These are phyloP conservation scores for Rhinella marina DNA, from an alignment of 2,797 vertebrate genomes.

Conservation along the genomic window DNA sequence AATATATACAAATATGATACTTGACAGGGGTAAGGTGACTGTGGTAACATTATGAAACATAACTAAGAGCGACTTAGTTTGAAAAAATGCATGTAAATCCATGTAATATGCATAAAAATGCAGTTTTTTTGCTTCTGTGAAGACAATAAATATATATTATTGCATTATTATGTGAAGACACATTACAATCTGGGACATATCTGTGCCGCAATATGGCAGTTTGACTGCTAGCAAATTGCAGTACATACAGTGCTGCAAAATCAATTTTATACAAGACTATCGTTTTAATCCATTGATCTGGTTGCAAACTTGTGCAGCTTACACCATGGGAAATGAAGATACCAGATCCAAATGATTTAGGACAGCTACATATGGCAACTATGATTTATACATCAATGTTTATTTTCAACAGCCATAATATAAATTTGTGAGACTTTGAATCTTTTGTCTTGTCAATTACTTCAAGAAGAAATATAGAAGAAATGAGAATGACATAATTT, in stretches of 20 bases:
- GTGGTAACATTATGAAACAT: too few species aligned
- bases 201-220: background rate
- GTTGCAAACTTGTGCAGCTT: background rate
- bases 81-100: background rate
- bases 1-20: too few species aligned
- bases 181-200: background rate
- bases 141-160: background rate
- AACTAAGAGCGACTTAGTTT: background rate
- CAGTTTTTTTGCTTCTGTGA: background rate
- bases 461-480: background rate
- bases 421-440: slow-evolving; percentile 29
- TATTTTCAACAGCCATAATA: slow-evolving; percentile 26
- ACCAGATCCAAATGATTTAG: slow-evolving; percentile 9
- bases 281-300: slow-evolving; percentile 9
- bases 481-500: slow-evolving; percentile 34
- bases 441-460: slow-evolving; percentile 21
- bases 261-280: background rate
- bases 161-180: background rate
- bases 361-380: slow-evolving; percentile 35
- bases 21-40: too few species aligned
- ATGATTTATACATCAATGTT: slow-evolving; percentile 35
- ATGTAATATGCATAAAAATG: too few species aligned
- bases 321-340: slow-evolving; percentile 33
- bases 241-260: background rate
- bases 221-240: background rate